Conservation (phyloP, 1,140 invertebrate species). For the Conus betulinus region DNA sequence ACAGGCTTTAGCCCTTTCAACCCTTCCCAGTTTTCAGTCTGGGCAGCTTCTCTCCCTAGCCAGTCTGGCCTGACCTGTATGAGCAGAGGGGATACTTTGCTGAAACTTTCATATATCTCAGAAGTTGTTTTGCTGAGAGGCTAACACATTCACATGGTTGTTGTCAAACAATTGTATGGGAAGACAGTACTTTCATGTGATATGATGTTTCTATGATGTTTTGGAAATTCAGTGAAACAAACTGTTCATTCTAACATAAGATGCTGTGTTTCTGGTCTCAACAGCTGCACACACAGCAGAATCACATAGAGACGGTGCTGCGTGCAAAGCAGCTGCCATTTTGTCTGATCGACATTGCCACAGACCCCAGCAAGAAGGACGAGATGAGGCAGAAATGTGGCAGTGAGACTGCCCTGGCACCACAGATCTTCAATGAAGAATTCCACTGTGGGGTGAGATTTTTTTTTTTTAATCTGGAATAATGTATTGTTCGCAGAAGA, state of each 20-base stretch:
- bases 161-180: too few species aligned
- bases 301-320: slow-evolving; percentile 49
- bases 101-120: too few species aligned
- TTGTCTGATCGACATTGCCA: slow-evolving; percentile 46
- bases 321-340: slow-evolving; percentile 40
- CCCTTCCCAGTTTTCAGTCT: too few species aligned
- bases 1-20: too few species aligned
- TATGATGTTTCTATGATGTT: background rate
- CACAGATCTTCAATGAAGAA: slow-evolving; percentile 54
- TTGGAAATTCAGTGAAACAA: background rate
- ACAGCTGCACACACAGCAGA: slow-evolving; percentile 46
- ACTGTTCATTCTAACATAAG: background rate
- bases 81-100: too few species aligned
- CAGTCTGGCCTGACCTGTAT: too few species aligned
- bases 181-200: background rate
- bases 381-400: slow-evolving; percentile 48
- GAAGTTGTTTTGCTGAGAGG: too few species aligned
- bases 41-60: too few species aligned
- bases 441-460: slow-evolving; percentile 43
- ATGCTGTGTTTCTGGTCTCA: background rate
- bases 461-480: too few species aligned
- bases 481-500: background rate
- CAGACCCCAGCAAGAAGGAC: slow-evolving; percentile 39
- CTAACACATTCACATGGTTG: too few species aligned
- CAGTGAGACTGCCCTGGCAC: slow-evolving; percentile 47